phyloP scores from a whole-genome alignment of 1,140 invertebrate species.

The Asobara japonica region DNA sequence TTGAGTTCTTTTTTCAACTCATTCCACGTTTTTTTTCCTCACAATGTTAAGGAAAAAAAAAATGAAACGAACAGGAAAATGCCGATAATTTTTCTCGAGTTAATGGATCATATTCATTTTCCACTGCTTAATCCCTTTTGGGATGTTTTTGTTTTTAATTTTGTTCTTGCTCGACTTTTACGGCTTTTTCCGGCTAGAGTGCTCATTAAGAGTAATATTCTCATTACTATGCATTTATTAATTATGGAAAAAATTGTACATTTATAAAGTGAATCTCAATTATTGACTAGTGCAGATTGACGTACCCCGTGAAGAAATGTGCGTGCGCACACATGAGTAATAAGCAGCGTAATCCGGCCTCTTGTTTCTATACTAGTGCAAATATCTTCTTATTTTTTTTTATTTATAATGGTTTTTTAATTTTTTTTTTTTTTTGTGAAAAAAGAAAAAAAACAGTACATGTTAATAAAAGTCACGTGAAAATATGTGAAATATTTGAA shows the following conservation, averaged over 20 bases:
- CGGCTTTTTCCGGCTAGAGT: background rate
- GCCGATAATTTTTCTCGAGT: background rate
- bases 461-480: constrained; percentile 9
- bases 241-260: constrained; percentile 18
- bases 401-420: constrained; percentile 9
- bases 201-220: background rate
- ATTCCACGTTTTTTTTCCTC: background rate
- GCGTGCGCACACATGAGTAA: constrained; percentile 40
- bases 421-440: background rate
- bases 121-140: background rate
- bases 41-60: background rate
- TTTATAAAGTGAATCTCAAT: constrained; percentile 13
- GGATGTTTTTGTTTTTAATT: background rate
- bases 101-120: background rate
- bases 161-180: background rate
- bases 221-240: constrained; percentile 8
- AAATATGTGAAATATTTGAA: background rate
- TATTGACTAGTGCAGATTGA: constrained; percentile 46
- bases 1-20: background rate
- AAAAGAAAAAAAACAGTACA: background rate
- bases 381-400: constrained; percentile 19
- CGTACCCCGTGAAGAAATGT: constrained; percentile 39
- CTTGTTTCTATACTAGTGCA: constrained; percentile 30
- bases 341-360: background rate
- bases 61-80: background rate